A percentile compares a stretch with the other conserved stretches of the same genome.
Evolutionary conservation across 2,113 vertebrate genomes (phyloP).

Genomic region (Neomonachus schauinslandi): DNA sequence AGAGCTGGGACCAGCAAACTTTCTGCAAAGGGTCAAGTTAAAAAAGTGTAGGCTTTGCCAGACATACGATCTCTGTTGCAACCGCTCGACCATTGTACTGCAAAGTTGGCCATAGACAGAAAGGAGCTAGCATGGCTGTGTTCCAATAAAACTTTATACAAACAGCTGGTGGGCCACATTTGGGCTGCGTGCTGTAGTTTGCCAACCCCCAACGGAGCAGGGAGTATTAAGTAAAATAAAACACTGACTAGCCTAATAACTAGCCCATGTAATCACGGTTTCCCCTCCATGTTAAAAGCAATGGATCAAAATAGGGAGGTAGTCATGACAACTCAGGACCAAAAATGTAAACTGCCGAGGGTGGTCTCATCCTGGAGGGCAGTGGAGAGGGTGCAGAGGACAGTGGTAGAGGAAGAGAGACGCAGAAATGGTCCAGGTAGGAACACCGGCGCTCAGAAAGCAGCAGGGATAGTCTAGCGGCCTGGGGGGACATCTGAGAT

Average conservation of each 20-base stretch:
- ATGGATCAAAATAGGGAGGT: not conserved
- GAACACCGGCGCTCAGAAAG: accelerated
- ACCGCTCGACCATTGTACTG: too few species aligned
- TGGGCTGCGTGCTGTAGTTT: too few species aligned
- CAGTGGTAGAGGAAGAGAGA: accelerated
- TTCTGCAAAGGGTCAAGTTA: not conserved
- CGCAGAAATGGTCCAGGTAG: not conserved
- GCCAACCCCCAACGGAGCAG: not conserved
- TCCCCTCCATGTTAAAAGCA: not conserved
- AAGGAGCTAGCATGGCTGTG: not conserved
- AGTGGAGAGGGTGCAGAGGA: too few species aligned
- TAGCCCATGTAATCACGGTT: not conserved
- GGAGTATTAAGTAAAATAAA: not conserved
- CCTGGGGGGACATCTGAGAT: not conserved
- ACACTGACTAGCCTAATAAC: too few species aligned
- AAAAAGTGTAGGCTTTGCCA: not conserved
- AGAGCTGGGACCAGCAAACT: not conserved
- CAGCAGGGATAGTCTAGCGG: not conserved
- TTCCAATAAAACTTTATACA: not conserved
- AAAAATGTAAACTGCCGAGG: not conserved
- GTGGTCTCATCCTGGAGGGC: not conserved
- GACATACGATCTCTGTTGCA: too few species aligned
- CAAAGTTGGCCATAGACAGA: not conserved
- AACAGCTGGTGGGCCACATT: not conserved
- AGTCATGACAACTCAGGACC: not conserved